A percentile compares a stretch with the other conserved stretches of the same genome.
Evolutionary conservation across 2,888 invertebrate genomes (phyloP).

Genomic region (Gnatocerus cornutus): DNA sequence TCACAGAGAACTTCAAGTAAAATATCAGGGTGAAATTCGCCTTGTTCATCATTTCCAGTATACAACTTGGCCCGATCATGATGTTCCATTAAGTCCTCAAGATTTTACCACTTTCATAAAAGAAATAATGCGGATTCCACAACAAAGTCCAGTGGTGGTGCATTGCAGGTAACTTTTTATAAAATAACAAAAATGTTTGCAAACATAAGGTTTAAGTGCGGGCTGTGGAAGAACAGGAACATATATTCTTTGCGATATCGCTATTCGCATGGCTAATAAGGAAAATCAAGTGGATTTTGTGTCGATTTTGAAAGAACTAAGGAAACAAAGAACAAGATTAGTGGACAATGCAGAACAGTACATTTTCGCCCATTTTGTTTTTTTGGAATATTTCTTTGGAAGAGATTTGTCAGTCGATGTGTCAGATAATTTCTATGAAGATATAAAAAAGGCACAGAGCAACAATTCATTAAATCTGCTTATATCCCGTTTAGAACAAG

Average conservation of each 20-base stretch:
- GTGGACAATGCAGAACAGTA: slow-evolving; percentile 71
- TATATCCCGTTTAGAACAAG: no score
- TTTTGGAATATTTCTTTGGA: slow-evolving; percentile 69
- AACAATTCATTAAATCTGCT: no score
- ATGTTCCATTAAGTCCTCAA: slow-evolving; percentile 11
- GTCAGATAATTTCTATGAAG: no score
- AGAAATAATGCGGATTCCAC: background rate
- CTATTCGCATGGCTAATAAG: slow-evolving; percentile 71
- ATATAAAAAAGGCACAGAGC: no score
- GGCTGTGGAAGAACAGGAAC: slow-evolving; percentile 78
- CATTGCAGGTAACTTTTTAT: background rate
- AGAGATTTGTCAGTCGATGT: slow-evolving; percentile 6
- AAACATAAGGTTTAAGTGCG: slow-evolving; percentile 67
- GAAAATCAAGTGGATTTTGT: slow-evolving; percentile 67
- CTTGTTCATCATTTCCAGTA: slow-evolving; percentile 24
- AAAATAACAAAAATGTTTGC: background rate
- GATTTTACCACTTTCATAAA: slow-evolving; percentile 11
- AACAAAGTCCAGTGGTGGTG: slow-evolving; percentile 1
- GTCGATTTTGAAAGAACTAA: slow-evolving; percentile 61
- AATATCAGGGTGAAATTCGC: background rate
- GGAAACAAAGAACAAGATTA: slow-evolving; percentile 67
- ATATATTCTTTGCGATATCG: slow-evolving; percentile 75
- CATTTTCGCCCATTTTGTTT: slow-evolving; percentile 70
- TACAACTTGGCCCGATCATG: slow-evolving; percentile 14
- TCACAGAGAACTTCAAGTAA: slow-evolving; percentile 1